These are phyloP conservation scores for Cerastis rubricosa DNA, from an alignment of 2,888 invertebrate species.

Conservation along the genomic window DNA sequence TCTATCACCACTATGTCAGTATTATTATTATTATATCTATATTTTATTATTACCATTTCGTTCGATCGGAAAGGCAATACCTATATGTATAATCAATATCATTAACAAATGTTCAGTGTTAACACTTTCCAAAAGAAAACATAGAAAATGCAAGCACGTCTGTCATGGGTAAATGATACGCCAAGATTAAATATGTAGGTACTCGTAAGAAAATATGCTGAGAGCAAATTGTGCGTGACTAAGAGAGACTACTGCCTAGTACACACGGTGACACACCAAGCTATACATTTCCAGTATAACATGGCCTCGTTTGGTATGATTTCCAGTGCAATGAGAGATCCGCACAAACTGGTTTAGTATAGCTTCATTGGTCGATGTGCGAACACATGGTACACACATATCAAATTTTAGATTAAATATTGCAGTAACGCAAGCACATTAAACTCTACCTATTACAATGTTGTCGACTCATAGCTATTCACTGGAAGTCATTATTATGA, in stretches of 20 bases:
- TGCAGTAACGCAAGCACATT: conserved; percentile 12
- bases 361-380: background rate
- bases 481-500: conserved; percentile 65
- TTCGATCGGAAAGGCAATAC: conserved; percentile 5
- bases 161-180: conserved; percentile 31
- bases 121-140: conserved; percentile 45
- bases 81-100: conserved; percentile 9
- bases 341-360: background rate
- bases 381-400: background rate
- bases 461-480: conserved; percentile 45
- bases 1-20: no score
- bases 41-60: background rate
- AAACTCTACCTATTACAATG: conserved; percentile 14
- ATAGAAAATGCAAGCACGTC: conserved; percentile 21
- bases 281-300: background rate
- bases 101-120: conserved; percentile 8
- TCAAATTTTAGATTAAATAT: conserved; percentile 18
- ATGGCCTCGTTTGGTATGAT: background rate
- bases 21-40: no score
- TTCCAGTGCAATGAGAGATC: background rate
- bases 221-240: conserved; percentile 6
- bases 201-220: conserved; percentile 15
- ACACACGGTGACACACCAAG: background rate
- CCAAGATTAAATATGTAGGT: background rate
- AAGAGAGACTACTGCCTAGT: background rate